These are phyloP conservation scores for Barnardius zonarius DNA, from an alignment of 2,113 vertebrate species.

Conservation along the genomic window DNA sequence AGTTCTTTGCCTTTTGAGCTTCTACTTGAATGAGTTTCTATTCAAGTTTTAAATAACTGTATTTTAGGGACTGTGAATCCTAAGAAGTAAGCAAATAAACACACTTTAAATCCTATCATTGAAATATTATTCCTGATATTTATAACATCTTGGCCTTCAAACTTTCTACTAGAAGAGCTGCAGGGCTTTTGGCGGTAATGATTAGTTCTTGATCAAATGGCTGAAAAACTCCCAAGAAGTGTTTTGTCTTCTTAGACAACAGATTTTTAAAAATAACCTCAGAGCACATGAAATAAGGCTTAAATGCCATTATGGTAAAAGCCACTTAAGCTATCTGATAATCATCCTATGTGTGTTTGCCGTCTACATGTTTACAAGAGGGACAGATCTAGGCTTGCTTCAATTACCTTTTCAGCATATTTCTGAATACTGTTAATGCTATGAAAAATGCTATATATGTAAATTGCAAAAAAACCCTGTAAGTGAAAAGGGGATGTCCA, in stretches of 20 bases:
- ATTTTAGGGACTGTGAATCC: not conserved
- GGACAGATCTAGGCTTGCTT: conserved; percentile 30
- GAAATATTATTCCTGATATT: not conserved
- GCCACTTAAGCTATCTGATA: not conserved
- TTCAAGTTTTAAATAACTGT: not conserved
- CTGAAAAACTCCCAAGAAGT: not conserved
- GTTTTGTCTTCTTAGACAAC: not conserved
- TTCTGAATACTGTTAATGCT: not conserved
- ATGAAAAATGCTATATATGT: not conserved
- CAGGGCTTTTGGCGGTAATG: not conserved
- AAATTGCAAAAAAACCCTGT: not conserved
- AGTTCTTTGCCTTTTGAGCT: not conserved
- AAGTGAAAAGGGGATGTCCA: not conserved
- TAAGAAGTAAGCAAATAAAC: conserved; percentile 21
- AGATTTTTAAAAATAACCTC: not conserved
- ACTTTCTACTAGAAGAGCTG: not conserved
- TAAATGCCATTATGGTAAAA: conserved; percentile 12
- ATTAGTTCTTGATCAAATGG: not conserved
- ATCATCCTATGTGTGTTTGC: not conserved
- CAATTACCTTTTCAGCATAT: not conserved
- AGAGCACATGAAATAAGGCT: not conserved
- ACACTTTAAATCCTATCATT: not conserved
- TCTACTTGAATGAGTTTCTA: not conserved
- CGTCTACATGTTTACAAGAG: not conserved
- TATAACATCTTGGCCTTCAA: not conserved